Evolutionary conservation across 2,888 invertebrate species (phyloP).

Genomic region (Mythimna albipuncta): DNA sequence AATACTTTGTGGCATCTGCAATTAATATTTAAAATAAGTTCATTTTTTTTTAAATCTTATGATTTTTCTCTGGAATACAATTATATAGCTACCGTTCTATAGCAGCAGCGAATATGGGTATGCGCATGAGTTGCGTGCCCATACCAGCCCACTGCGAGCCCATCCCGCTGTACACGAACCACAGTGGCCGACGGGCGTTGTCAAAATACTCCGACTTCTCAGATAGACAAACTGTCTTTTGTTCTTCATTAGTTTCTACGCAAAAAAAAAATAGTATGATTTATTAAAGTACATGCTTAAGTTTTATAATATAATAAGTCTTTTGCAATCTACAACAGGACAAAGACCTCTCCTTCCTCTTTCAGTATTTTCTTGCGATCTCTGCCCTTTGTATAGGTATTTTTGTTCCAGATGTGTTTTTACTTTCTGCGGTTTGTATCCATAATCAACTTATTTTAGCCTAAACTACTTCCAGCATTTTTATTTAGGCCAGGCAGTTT

Average conservation of each 20-base stretch:
- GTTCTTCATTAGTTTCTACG: slow-evolving; percentile 68
- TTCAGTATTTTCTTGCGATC: not conserved
- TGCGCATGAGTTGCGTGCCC: slow-evolving; percentile 91
- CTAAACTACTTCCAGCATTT: not conserved
- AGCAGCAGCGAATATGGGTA: slow-evolving; percentile 91
- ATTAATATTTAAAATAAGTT: slow-evolving; percentile 12
- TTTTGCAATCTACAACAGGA: not conserved
- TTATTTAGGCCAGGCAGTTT: not conserved
- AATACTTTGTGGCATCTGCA: slow-evolving; percentile 89
- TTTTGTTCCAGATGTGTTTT: too few relatives aligned
- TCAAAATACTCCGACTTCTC: slow-evolving; percentile 89
- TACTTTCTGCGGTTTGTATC: not conserved
- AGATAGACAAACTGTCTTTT: slow-evolving; percentile 78
- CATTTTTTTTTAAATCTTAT: not conserved
- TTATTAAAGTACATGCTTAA: not conserved
- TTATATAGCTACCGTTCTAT: slow-evolving; percentile 81
- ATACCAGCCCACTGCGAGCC: slow-evolving; percentile 93
- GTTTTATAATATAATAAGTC: too few relatives aligned
- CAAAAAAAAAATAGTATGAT: not conserved
- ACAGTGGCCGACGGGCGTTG: slow-evolving; percentile 88
- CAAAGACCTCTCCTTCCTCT: not conserved
- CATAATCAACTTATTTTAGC: not conserved
- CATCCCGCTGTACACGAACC: slow-evolving; percentile 94
- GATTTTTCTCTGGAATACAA: not conserved
- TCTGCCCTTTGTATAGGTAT: too few relatives aligned